Evolutionary conservation across 2,113 vertebrate species (phyloP).

Genomic region (Serilophus lunatus): DNA sequence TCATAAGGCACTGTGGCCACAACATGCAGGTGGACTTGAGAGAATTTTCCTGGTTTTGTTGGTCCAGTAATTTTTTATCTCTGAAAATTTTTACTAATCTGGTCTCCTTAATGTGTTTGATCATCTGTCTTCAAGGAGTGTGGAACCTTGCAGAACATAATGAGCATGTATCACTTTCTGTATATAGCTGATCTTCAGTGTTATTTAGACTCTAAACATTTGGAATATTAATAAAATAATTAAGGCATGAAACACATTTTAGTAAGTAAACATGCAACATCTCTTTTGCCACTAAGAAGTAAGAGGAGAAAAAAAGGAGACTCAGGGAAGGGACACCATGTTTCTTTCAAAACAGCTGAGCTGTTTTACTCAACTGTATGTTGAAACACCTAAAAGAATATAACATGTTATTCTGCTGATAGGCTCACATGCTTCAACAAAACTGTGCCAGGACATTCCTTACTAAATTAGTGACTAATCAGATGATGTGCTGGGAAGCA

Average conservation of each 20-base stretch:
- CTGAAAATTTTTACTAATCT: background rate
- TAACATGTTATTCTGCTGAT: constrained; percentile 54
- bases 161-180: background rate
- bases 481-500: constrained; percentile 58
- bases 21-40: background rate
- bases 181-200: background rate
- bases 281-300: background rate
- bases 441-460: constrained; percentile 65
- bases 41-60: accelerated
- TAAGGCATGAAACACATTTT: background rate
- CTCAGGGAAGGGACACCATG: background rate
- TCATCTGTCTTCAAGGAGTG: background rate
- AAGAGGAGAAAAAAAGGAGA: background rate
- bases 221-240: background rate
- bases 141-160: background rate
- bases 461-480: constrained; percentile 70
- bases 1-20: background rate
- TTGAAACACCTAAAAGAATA: constrained; percentile 31
- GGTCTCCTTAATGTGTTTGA: background rate
- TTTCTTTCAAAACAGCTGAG: background rate
- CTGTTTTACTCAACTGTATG: background rate
- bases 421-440: constrained; percentile 53
- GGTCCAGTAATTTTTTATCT: background rate
- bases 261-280: background rate
- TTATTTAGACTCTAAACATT: background rate